Conservation (phyloP, 2,113 vertebrate species). For the Athene noctua region DNA sequence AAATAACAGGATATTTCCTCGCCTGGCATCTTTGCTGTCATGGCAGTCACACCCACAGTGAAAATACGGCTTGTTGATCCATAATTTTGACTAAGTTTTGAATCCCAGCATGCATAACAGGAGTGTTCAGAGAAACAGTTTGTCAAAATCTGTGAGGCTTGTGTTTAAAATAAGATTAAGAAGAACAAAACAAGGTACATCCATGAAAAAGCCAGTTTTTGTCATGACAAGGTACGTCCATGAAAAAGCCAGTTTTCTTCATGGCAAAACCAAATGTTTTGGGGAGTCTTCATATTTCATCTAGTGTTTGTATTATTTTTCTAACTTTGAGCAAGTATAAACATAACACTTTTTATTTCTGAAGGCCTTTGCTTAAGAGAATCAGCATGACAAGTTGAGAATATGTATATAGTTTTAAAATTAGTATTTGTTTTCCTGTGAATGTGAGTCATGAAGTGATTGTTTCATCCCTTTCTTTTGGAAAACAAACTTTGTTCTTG, state of each 20-base stretch:
- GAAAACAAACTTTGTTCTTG: not conserved
- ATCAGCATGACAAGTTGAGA: not conserved
- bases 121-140: not conserved
- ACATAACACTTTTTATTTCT: not conserved
- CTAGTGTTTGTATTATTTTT: not conserved
- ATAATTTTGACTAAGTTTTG: not conserved
- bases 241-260: not conserved
- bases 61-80: not conserved
- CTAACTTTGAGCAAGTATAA: not conserved
- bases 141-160: not conserved
- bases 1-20: not conserved
- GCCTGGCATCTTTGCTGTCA: rapidly evolving
- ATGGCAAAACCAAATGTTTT: not conserved
- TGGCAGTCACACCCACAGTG: not conserved
- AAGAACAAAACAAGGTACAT: not conserved
- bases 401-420: not conserved
- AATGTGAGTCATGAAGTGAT: not conserved
- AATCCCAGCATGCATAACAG: not conserved
- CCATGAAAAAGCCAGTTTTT: not conserved
- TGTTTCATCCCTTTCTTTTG: not conserved
- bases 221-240: not conserved
- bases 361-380: not conserved
- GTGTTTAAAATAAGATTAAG: not conserved
- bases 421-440: not conserved
- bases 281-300: not conserved